Base-by-base conservation (phyloP, 2,113 vertebrate species). In the Montifringilla adamsi region DNA sequence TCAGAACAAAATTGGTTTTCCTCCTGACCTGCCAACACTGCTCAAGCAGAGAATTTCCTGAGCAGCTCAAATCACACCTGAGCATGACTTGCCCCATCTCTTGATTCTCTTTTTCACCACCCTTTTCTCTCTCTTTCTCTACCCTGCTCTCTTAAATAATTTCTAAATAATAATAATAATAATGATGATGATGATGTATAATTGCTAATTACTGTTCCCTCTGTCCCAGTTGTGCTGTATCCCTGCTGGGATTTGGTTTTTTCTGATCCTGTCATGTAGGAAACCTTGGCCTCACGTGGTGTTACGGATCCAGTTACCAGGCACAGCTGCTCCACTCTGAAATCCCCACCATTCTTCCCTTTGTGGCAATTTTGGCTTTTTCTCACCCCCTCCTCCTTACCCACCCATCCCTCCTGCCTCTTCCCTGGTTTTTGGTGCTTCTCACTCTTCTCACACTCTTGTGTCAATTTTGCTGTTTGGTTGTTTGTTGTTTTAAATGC, bases 111-210 rank as follows among this genome's bases (percentile, higher is more conserved):
- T 90, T 94, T 47, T 26, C 46, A 56, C 23, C 41, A 27, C n/a
- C 3, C 3, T 50, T 74, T 41, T 41, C 19, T 13, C 5, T 41
- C 8, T 77, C 22, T 44, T 73, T 73, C 19, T 63, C 69, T 35
- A 1, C 10, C 6, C 7, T 0, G 3, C 0, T 47, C 47, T 81
- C 28, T 49, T 59, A 41, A 73, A 46, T 31, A 52, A 43, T 15
- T 19, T 7, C 15, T 56, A 19, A 44, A 21, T 22, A 56, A 50
- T 47, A 23, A 11, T 47, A 23, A 11, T 13, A 19, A 44, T 44
- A 19, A 44, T 44, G 8, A 46, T 46, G 20, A 15, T 13, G 44
- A 7, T 26, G 37, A 3, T 39, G 6, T 33, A 1, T 28, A 56
- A 64, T 41, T 66, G 26, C 37, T 66, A 17, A 31, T 73, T 41